Conservation (phyloP, 2,888 invertebrate genomes). For the Chrysomela aeneicollis region DNA sequence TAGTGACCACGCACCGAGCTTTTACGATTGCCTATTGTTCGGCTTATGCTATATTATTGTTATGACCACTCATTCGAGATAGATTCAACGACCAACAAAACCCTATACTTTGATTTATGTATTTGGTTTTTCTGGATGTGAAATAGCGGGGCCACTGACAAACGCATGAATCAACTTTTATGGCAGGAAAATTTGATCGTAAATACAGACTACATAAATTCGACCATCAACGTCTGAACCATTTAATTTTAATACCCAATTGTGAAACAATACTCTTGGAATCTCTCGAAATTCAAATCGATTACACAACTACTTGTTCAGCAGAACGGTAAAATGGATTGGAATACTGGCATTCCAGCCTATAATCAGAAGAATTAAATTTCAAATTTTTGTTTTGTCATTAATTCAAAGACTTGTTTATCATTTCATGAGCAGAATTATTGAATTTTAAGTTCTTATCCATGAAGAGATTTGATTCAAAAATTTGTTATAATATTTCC, state of each 20-base stretch:
- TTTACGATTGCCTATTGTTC: neutral
- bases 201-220: neutral
- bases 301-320: too few species aligned
- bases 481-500: too few species aligned
- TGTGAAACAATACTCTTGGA: neutral
- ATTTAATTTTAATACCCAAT: neutral
- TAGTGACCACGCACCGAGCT: neutral
- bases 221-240: neutral
- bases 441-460: too few species aligned
- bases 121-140: conserved; percentile 25
- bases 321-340: too few species aligned
- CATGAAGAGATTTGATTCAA: too few species aligned
- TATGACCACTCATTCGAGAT: conserved; percentile 21
- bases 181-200: neutral
- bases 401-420: too few species aligned
- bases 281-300: neutral
- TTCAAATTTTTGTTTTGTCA: too few species aligned
- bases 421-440: too few species aligned
- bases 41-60: neutral
- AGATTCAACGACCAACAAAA: conserved; percentile 23
- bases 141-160: conserved; percentile 6
- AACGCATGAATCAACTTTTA: neutral
- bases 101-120: conserved; percentile 25
- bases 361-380: too few species aligned
- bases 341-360: too few species aligned